Percentiles rank a stretch among this genome's conserved stretches.
These are phyloP conservation scores for Micromesistius poutassou DNA, from an alignment of 2,797 vertebrate species.

Conservation along the genomic window DNA sequence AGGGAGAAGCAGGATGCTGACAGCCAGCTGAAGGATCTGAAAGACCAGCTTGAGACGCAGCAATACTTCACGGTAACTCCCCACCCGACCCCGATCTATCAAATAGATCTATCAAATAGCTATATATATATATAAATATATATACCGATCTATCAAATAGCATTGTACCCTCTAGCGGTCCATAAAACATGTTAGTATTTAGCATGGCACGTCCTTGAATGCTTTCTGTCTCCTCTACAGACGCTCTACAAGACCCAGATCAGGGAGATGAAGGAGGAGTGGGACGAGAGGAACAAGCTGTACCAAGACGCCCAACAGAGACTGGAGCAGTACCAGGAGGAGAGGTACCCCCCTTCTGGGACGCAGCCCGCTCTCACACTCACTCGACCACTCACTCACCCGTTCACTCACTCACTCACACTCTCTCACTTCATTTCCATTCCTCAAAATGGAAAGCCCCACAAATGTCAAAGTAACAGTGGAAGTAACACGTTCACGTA, in stretches of 20 bases:
- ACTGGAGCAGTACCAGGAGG: constrained; percentile 85
- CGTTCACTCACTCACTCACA: neutral
- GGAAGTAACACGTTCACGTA: neutral
- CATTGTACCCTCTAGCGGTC: neutral
- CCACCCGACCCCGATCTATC: neutral
- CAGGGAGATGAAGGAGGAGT: constrained; percentile 91
- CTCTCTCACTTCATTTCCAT: neutral
- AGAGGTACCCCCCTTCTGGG: constrained; percentile 75
- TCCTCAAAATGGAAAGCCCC: neutral
- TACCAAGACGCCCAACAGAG: constrained; percentile 84
- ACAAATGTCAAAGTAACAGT: neutral
- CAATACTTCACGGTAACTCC: constrained; percentile 90
- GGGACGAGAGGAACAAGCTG: constrained; percentile 85
- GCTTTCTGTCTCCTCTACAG: constrained; percentile 58
- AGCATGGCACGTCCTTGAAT: neutral
- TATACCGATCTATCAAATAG: no score
- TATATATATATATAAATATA: no score
- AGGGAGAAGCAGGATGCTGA: constrained; percentile 92
- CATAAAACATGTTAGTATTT: neutral
- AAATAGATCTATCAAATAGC: no score
- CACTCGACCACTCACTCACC: neutral
- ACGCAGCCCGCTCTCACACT: neutral
- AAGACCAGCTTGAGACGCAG: constrained; percentile 93
- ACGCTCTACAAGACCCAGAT: constrained; percentile 97
- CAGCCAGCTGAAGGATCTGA: constrained; percentile 91